Conservation (phyloP, 2,888 invertebrate genomes). For the Creontiades dilutus region DNA sequence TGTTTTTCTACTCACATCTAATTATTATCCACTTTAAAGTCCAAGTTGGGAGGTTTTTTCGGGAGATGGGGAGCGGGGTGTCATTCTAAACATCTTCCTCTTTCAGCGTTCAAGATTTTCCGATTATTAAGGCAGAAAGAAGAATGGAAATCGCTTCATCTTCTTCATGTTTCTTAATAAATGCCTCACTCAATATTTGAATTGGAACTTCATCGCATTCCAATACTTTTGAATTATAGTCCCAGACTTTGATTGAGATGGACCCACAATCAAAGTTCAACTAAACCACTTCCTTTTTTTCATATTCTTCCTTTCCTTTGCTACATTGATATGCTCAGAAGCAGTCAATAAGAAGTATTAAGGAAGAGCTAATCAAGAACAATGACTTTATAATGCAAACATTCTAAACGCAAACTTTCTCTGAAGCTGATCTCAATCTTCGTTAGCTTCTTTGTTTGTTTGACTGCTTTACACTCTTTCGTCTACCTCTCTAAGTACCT, state of each 20-base stretch:
- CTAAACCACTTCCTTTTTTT: background rate
- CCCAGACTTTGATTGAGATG: background rate
- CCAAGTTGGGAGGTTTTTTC: background rate
- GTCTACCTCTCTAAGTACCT: no score
- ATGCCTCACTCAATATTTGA: conserved; percentile 25
- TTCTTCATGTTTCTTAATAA: conserved; percentile 48
- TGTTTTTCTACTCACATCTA: conserved; percentile 41
- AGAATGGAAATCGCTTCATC: background rate
- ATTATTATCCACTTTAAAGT: conserved; percentile 30
- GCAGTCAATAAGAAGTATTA: conserved; percentile 13
- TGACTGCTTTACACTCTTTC: background rate
- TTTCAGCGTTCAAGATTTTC: background rate
- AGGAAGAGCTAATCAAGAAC: background rate
- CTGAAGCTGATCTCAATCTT: background rate
- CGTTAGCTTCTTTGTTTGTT: background rate
- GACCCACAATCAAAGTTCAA: background rate
- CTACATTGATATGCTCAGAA: background rate
- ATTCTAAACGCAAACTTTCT: background rate
- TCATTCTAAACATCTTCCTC: background rate
- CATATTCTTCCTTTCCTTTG: background rate
- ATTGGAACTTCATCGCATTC: conserved; percentile 28
- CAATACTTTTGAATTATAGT: conserved; percentile 30
- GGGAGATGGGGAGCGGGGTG: no score
- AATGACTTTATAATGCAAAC: background rate
- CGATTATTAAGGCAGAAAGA: background rate